Conservation (phyloP, 2,113 vertebrate genomes). For the Pterocles burchelli region DNA sequence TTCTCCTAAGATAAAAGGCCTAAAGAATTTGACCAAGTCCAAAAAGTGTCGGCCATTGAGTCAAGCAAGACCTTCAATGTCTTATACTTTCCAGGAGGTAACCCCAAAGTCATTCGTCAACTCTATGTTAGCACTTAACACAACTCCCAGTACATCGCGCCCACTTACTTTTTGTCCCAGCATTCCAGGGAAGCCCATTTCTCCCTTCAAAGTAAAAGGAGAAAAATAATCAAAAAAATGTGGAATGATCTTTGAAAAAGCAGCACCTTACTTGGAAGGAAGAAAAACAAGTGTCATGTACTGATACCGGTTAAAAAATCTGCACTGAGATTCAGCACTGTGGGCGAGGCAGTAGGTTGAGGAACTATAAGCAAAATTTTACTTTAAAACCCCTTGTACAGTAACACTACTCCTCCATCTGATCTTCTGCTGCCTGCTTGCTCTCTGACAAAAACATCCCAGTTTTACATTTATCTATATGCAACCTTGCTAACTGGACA, state of each 20-base stretch:
- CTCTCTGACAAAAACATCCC: background rate
- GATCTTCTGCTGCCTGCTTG: background rate
- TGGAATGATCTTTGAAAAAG: background rate
- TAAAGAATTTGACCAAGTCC: background rate
- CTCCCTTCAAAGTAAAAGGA: constrained; percentile 80
- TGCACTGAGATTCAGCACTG: background rate
- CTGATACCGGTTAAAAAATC: fast-evolving
- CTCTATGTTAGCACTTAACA: background rate
- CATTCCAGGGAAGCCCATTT: constrained; percentile 93
- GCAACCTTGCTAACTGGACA: background rate
- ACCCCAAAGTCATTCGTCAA: background rate
- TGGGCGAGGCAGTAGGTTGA: background rate
- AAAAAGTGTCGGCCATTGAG: background rate
- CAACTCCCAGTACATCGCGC: background rate
- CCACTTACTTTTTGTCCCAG: constrained; percentile 93
- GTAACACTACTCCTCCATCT: background rate
- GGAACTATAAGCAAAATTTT: background rate
- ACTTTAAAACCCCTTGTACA: background rate
- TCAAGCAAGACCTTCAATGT: background rate
- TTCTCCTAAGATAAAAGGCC: background rate
- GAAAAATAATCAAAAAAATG: background rate
- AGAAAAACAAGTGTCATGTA: background rate
- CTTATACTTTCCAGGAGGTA: background rate
- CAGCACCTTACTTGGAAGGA: background rate
- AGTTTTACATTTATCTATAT: background rate